Conservation (phyloP, 2,797 vertebrate genomes). For the Limosa lapponica region DNA sequence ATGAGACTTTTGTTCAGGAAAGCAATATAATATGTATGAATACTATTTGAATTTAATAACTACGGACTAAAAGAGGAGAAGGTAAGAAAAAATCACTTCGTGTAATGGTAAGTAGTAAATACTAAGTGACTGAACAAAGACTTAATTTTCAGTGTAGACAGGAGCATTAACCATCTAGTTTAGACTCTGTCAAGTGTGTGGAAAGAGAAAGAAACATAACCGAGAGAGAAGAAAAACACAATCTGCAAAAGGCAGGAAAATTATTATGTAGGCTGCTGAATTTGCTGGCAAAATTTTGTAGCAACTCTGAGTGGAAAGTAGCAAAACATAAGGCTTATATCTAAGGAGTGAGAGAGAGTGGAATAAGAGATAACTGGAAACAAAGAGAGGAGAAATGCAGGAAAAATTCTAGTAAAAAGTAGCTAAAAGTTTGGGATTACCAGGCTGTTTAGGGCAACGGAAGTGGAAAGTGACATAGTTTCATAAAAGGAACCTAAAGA, state of each 20-base stretch:
- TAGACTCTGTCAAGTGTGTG: background rate
- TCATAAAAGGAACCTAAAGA: background rate
- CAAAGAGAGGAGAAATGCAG: background rate
- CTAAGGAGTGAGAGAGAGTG: background rate
- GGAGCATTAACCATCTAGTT: background rate
- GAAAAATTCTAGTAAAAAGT: background rate
- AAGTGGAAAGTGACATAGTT: fast-evolving
- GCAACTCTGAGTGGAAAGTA: background rate
- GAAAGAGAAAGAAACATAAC: background rate
- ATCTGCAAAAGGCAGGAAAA: background rate
- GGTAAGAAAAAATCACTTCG: background rate
- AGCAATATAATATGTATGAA: background rate
- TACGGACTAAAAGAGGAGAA: background rate
- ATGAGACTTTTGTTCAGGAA: background rate
- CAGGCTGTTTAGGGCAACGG: background rate
- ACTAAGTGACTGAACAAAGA: background rate
- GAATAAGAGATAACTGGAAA: background rate
- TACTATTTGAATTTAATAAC: background rate
- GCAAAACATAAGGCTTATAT: background rate
- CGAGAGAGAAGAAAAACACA: background rate
- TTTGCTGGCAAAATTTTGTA: background rate
- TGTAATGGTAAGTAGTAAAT: background rate
- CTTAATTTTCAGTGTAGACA: background rate
- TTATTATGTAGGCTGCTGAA: background rate
- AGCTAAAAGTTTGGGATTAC: background rate